These are phyloP conservation scores for Peromyscus aztecus DNA, from an alignment of 2,797 vertebrate species.

Conservation along the genomic window DNA sequence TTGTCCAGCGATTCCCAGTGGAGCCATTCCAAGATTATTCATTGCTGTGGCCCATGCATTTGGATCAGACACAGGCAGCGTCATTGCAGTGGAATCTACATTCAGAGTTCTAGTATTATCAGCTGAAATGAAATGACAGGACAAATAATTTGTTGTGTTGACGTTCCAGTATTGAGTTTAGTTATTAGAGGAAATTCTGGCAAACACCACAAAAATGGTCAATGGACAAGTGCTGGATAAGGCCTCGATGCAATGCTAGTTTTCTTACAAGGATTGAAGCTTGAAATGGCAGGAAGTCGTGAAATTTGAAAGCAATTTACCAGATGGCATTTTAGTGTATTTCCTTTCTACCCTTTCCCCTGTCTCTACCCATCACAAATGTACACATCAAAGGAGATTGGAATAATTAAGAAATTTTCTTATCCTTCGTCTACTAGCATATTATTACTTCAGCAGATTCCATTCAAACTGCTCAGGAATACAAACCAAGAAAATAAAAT, in stretches of 20 bases:
- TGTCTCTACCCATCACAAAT: neutral
- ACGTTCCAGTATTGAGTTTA: conserved; percentile 47
- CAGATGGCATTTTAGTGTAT: conserved; percentile 59
- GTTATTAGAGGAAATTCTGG: conserved; percentile 63
- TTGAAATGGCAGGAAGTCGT: conserved; percentile 56
- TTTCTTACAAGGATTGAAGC: conserved; percentile 59
- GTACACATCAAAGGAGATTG: conserved; percentile 33
- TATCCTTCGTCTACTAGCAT: conserved; percentile 56
- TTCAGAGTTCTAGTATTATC: conserved; percentile 93
- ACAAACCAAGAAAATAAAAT: conserved; percentile 58
- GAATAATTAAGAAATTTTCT: conserved; percentile 61
- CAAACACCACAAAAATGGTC: conserved; percentile 56
- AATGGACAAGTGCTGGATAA: conserved; percentile 16
- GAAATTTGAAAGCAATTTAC: conserved; percentile 66
- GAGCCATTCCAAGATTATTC: conserved; percentile 97
- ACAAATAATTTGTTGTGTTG: conserved; percentile 70
- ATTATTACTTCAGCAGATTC: conserved; percentile 62
- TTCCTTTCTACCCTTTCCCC: neutral
- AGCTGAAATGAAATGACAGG: conserved; percentile 83
- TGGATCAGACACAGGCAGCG: conserved; percentile 95
- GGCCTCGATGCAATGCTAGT: conserved; percentile 35
- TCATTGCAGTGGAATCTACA: conserved; percentile 93
- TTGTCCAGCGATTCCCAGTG: conserved; percentile 94
- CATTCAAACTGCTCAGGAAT: conserved; percentile 60
- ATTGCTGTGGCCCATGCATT: conserved; percentile 96